phyloP scores from a whole-genome alignment of 2,797 vertebrate species.

The Thamnophis elegans region DNA sequence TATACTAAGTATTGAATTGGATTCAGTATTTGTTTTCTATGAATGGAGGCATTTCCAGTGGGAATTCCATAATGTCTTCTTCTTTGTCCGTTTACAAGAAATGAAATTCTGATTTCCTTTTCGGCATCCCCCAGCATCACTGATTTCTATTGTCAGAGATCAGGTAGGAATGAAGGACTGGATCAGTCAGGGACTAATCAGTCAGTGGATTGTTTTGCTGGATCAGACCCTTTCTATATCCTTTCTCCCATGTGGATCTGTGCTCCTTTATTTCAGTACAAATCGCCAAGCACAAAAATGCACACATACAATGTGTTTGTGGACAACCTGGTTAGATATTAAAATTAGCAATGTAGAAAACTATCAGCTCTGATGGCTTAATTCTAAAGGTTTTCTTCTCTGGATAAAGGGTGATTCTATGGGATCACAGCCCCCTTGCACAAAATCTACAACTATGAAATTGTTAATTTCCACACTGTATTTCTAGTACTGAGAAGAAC shows the following conservation, averaged over 20 bases:
- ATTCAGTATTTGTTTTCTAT: not conserved
- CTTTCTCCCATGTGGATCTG: not conserved
- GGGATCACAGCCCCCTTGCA: not conserved
- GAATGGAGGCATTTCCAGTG: not conserved
- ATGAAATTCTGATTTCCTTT: not conserved
- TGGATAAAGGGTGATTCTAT: not conserved
- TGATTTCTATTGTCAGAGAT: not conserved
- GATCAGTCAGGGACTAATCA: not conserved
- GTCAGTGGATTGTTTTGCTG: not conserved
- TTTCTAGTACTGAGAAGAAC: not conserved
- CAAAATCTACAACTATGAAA: not conserved
- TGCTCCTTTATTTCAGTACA: constrained; percentile 20
- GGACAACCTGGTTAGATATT: not conserved
- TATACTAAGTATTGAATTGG: not conserved
- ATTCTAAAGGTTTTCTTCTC: too few relatives aligned
- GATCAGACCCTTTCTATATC: not conserved
- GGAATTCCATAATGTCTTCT: not conserved
- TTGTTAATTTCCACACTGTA: not conserved
- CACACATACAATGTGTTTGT: not conserved
- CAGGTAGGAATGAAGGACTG: not conserved
- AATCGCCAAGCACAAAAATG: constrained; percentile 1
- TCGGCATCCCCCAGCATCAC: not conserved
- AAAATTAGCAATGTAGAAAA: not conserved
- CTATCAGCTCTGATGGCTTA: not conserved
- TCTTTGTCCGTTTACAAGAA: not conserved